phyloP scores from a whole-genome alignment of 1,140 invertebrate genomes.

The Tetraneura akinire region DNA sequence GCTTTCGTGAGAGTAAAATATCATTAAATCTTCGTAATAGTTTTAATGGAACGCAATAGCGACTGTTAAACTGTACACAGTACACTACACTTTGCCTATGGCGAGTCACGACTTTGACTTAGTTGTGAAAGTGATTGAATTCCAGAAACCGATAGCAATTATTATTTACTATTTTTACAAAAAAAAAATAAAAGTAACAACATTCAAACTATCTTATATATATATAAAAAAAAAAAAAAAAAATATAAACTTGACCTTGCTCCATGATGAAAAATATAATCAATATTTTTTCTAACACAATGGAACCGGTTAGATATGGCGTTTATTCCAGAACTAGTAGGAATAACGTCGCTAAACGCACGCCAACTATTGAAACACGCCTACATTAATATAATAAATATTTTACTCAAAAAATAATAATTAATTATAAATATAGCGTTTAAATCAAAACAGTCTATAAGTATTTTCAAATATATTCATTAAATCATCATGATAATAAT shows the following conservation, averaged over 20 bases:
- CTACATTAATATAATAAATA: background rate
- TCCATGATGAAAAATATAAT: background rate
- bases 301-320: conserved; percentile 4
- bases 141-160: background rate
- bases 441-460: no score
- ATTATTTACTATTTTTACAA: background rate
- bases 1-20: background rate
- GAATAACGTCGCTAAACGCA: conserved; percentile 1
- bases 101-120: conserved; percentile 13
- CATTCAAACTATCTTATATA: no score
- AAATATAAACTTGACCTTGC: conserved; percentile 31
- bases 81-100: background rate
- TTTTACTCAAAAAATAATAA: background rate
- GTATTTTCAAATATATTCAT: no score
- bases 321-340: background rate
- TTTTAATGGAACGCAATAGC: conserved; percentile 9
- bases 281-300: background rate
- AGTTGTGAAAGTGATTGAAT: conserved; percentile 30
- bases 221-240: no score
- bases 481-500: no score
- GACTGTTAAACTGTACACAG: background rate
- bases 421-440: no score
- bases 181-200: background rate
- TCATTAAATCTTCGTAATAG: conserved; percentile 15
- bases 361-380: background rate